Percentiles rank a stretch among this genome's conserved stretches.
Evolutionary conservation across 2,113 vertebrate species (phyloP).

Genomic region (Leptobrachium leishanense): DNA sequence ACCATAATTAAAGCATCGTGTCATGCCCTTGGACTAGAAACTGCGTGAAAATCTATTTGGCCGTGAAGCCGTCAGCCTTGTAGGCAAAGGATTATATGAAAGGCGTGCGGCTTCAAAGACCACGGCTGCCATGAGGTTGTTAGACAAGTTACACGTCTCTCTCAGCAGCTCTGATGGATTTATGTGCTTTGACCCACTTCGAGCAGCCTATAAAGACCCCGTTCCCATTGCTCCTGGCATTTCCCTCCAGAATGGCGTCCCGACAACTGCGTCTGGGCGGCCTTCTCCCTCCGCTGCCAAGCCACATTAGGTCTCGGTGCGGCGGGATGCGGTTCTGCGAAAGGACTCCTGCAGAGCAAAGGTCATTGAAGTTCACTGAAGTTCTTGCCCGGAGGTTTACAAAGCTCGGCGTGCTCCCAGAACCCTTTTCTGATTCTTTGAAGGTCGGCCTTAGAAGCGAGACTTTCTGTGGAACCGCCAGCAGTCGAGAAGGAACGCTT

Average conservation of each 20-base stretch:
- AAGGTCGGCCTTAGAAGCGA: conserved; percentile 34
- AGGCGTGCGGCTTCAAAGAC: conserved; percentile 7
- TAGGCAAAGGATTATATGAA: conserved; percentile 1
- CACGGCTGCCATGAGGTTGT: not conserved
- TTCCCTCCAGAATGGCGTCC: conserved; percentile 14
- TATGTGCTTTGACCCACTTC: conserved; percentile 10
- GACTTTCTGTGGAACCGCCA: not conserved
- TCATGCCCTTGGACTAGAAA: no score
- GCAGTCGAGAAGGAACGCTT: conserved; percentile 3
- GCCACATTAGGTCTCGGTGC: conserved; percentile 40
- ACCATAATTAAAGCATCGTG: no score
- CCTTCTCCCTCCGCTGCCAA: conserved; percentile 3
- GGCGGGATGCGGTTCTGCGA: conserved; percentile 16
- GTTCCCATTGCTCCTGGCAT: conserved; percentile 3
- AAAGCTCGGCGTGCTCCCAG: conserved; percentile 23
- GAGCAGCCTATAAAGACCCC: not conserved
- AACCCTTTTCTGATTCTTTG: conserved; percentile 31
- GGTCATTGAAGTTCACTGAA: conserved; percentile 31
- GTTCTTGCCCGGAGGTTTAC: conserved; percentile 22
- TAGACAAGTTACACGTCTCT: not conserved
- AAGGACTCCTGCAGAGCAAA: conserved; percentile 29
- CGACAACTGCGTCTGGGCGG: conserved; percentile 20
- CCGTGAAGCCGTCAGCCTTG: no score
- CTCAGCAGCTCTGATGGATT: conserved; percentile 30
- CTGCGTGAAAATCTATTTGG: no score